Conservation (phyloP, 1,140 invertebrate genomes). For the Adelges cooleyi region DNA sequence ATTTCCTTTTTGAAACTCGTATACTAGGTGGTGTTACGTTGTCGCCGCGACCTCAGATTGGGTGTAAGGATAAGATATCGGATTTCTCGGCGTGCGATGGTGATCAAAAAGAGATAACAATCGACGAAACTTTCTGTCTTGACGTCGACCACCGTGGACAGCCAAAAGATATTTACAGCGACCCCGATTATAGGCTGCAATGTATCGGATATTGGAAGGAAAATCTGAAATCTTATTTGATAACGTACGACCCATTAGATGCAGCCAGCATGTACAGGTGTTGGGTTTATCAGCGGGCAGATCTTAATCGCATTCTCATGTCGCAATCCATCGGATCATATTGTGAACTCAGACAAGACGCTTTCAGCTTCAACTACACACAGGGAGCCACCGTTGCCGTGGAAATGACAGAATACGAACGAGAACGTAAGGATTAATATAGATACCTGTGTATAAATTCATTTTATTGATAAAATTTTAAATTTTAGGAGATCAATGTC, state of each 20-base stretch:
- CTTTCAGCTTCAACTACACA: constrained; percentile 71
- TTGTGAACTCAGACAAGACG: constrained; percentile 81
- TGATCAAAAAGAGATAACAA: constrained; percentile 82
- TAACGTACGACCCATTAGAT: constrained; percentile 93
- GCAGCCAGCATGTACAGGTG: constrained; percentile 91
- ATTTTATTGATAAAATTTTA: constrained; percentile 3
- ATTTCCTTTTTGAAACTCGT: constrained; percentile 78
- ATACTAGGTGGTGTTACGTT: constrained; percentile 89
- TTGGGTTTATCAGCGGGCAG: constrained; percentile 92
- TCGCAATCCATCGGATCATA: constrained; percentile 82
- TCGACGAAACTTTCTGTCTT: constrained; percentile 91
- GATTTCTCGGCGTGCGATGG: constrained; percentile 88
- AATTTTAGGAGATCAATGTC: constrained; percentile 69
- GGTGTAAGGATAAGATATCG: constrained; percentile 87
- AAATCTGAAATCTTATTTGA: constrained; percentile 91
- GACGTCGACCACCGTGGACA: constrained; percentile 88
- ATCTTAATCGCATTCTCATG: constrained; percentile 81
- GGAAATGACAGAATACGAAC: constrained; percentile 82
- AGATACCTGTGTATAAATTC: constrained; percentile 22
- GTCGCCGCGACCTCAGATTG: constrained; percentile 79
- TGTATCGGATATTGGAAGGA: constrained; percentile 98
- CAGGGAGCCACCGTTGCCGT: constrained; percentile 84
- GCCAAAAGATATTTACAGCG: constrained; percentile 89
- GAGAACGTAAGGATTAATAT: constrained; percentile 55
- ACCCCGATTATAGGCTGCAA: constrained; percentile 92